Evolutionary conservation across 1,140 invertebrate species (phyloP).

Genomic region (Pseudachorutes palmiensis): DNA sequence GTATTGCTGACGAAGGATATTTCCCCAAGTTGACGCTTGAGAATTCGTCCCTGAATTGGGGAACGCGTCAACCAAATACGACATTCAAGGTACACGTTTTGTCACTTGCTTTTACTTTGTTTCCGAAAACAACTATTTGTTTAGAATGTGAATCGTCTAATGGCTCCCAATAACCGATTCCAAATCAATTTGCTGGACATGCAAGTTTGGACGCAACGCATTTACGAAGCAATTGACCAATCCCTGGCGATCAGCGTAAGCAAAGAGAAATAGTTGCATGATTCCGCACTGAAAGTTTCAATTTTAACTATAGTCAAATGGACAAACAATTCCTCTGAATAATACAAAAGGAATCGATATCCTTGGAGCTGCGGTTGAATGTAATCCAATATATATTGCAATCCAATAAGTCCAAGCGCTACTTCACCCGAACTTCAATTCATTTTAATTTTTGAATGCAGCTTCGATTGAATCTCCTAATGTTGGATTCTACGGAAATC

Average conservation of each 20-base stretch:
- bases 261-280: background rate
- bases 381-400: background rate
- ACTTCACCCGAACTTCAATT: background rate
- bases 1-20: conserved; percentile 31
- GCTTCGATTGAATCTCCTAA: background rate
- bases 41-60: conserved; percentile 23
- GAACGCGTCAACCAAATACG: conserved; percentile 21
- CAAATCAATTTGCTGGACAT: background rate
- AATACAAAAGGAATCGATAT: background rate
- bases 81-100: conserved; percentile 24
- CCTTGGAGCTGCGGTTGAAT: background rate
- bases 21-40: conserved; percentile 33
- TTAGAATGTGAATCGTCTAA: background rate
- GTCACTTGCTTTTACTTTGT: background rate
- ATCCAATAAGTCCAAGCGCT: background rate
- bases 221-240: conserved; percentile 9
- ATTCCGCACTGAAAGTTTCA: background rate
- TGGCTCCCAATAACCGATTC: background rate
- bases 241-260: background rate
- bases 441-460: background rate
- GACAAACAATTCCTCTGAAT: background rate
- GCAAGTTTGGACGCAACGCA: background rate
- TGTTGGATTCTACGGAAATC: background rate
- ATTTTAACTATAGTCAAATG: background rate
- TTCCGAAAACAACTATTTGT: background rate